Evolutionary conservation across 1,140 invertebrate genomes (phyloP).

Genomic region (Gryllus bimaculatus): DNA sequence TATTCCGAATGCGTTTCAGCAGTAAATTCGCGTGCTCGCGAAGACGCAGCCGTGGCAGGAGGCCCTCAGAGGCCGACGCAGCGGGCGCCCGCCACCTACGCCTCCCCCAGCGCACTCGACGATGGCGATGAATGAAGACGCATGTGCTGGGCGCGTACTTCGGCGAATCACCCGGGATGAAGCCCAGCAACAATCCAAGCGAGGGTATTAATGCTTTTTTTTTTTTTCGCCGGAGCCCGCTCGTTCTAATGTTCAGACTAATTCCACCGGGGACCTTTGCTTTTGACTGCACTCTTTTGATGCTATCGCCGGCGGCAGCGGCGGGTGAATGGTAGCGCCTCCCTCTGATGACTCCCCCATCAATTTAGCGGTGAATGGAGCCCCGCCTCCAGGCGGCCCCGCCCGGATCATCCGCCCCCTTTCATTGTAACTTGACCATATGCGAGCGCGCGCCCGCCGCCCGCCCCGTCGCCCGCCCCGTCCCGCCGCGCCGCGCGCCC

Average conservation of each 20-base stretch:
- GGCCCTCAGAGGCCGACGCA: no score
- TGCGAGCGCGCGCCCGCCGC: not conserved
- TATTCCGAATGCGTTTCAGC: no score
- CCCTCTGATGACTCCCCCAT: not conserved
- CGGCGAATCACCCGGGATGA: not conserved
- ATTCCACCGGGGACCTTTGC: not conserved
- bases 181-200: not conserved
- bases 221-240: no score
- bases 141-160: not conserved
- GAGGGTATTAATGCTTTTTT: not conserved
- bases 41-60: no score
- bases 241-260: not conserved
- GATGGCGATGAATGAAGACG: not conserved
- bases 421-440: conserved; percentile 14
- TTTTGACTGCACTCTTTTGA: conserved; percentile 4
- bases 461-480: no score
- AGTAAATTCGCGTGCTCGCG: no score
- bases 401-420: not conserved
- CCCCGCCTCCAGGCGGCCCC: no score
- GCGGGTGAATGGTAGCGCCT: not conserved
- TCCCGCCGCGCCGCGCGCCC: no score
- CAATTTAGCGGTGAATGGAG: not conserved
- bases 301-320: not conserved
- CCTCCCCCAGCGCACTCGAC: no score
- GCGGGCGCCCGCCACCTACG: no score